These are phyloP conservation scores for Drosophila atripex DNA, from an alignment of 2,888 invertebrate species.

Conservation along the genomic window DNA sequence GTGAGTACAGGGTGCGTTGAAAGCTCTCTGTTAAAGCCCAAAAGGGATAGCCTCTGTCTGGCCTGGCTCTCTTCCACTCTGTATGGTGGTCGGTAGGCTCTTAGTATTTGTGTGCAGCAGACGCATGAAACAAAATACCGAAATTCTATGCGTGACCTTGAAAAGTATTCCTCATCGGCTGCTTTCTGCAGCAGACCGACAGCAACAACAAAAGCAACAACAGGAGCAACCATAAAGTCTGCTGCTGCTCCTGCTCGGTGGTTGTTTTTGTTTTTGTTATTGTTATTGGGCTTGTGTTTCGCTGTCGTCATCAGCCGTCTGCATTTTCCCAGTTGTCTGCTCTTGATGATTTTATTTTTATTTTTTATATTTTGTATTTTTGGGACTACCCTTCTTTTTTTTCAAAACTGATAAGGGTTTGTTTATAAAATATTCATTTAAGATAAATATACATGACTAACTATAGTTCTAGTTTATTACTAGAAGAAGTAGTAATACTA, in stretches of 20 bases:
- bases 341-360: conserved; percentile 56
- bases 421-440: not conserved
- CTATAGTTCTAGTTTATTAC: no score
- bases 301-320: conserved; percentile 48
- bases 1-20: conserved; percentile 40
- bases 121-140: conserved; percentile 79
- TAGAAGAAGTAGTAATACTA: no score
- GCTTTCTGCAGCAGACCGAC: conserved; percentile 40
- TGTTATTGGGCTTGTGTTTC: conserved; percentile 42
- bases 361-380: conserved; percentile 45
- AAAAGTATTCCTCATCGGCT: conserved; percentile 79
- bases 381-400: not conserved
- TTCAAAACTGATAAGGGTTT: not conserved
- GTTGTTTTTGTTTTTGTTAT: conserved; percentile 56
- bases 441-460: no score
- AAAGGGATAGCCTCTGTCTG: conserved; percentile 66
- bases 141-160: conserved; percentile 82
- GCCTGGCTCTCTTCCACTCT: conserved; percentile 17
- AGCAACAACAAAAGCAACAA: conserved; percentile 32
- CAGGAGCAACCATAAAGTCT: conserved; percentile 35
- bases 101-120: conserved; percentile 64
- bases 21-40: conserved; percentile 65
- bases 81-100: not conserved
- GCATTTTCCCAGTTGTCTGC: conserved; percentile 79
- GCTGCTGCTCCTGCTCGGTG: conserved; percentile 54